Base-by-base conservation (phyloP, 1,140 invertebrate species). In the Sarcophaga bullata region DNA sequence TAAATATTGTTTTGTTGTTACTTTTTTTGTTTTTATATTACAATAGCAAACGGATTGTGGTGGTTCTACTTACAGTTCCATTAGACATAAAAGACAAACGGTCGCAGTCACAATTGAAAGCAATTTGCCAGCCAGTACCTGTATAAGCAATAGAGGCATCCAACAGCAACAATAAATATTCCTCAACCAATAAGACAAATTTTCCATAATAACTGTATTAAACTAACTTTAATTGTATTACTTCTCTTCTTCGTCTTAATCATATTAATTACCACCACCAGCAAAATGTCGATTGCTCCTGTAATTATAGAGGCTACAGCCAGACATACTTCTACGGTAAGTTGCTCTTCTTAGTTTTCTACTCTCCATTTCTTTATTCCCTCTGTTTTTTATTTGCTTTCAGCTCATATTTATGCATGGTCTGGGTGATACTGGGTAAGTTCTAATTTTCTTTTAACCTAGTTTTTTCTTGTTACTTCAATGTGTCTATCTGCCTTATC, bases 281-380 rank as follows among this genome's bases (percentile, higher is more conserved):
- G 10, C 80, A 85, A 83, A 46, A 93, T 93, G 92, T 90, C 93
- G 84, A 91, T 91, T 81, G 93, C 93, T 89, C 95, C 95, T 82
- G 95, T 96, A 82, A 93, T 96, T 86, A 93, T 95, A 84, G 92
- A 94, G 84, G 94, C 95, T 83, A 94, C 94, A 75, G 93, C 92
- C 82, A 95, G 94, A 91, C 95, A 96, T 85, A 95, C 95, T 10
- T 94, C 95, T 19, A 95, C 95, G 86, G 95, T 96, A 91, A 93
- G 93, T 91, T 81, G 19, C 46, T 13, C 0, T 7, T 17, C 50
- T 48, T 47, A 25, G 7, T 48, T 62, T 37, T 81, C 19, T 76
- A 58, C 50, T 37, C 46, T 37, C 13, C 19, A 17, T 10, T 37
- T 68, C 48, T 73, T 73, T 19, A 72, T 72, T 52, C n/a, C 52